Percentiles rank a stretch among this genome's conserved stretches.
phyloP scores from a whole-genome alignment of 2,113 vertebrate genomes.

The Pedionomus torquatus region DNA sequence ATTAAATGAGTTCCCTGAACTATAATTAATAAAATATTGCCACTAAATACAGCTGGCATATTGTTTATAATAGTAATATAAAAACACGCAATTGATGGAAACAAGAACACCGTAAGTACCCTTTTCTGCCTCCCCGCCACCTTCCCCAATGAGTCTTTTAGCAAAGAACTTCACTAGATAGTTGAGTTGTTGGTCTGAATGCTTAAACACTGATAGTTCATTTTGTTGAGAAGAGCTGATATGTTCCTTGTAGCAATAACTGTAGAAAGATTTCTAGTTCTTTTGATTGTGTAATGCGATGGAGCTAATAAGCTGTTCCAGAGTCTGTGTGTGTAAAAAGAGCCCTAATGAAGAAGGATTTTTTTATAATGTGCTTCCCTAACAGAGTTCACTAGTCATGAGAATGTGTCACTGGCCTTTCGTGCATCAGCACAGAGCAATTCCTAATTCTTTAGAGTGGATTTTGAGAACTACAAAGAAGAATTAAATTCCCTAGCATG shows the following conservation, averaged over 20 bases:
- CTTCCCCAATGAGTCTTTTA: not conserved
- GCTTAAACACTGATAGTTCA: not conserved
- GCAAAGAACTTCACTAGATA: not conserved
- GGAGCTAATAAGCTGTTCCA: not conserved
- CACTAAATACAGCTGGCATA: constrained; percentile 50
- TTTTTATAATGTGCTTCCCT: not conserved
- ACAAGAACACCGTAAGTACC: not conserved
- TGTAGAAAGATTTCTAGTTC: not conserved
- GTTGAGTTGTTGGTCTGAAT: not conserved
- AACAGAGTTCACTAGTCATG: not conserved
- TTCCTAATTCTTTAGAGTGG: not conserved
- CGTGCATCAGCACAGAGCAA: accelerated
- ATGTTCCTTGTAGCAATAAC: not conserved
- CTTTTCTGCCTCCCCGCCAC: not conserved
- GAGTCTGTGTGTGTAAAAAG: not conserved
- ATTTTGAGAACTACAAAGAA: not conserved
- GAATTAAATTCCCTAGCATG: not conserved
- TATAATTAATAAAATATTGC: constrained; percentile 70
- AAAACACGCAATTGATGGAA: not conserved
- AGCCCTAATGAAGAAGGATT: not conserved
- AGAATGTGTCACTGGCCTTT: accelerated
- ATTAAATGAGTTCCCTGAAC: constrained; percentile 63
- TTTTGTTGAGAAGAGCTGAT: not conserved
- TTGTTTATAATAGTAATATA: constrained; percentile 54
- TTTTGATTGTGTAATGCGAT: not conserved